Evolutionary conservation across 2,797 vertebrate genomes (phyloP).

Genomic region (Sebastes cheni): DNA sequence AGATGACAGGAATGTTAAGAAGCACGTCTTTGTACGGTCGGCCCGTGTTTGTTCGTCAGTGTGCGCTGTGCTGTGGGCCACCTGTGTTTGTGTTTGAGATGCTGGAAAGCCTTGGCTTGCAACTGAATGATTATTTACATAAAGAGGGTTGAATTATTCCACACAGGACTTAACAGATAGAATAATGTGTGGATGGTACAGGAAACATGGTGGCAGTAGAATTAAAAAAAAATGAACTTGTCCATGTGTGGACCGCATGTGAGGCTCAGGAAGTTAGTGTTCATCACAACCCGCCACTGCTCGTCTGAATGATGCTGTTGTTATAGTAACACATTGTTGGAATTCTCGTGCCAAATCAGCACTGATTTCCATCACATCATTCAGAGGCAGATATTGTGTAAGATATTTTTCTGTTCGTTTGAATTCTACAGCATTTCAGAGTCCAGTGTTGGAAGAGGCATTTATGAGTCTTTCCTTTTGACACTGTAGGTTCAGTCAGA

Average conservation of each 20-base stretch:
- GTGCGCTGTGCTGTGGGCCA: slow-evolving; percentile 22
- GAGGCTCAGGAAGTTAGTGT: slow-evolving; percentile 36
- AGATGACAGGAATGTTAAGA: slow-evolving; percentile 59
- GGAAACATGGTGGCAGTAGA: slow-evolving; percentile 1
- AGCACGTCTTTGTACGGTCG: slow-evolving; percentile 36
- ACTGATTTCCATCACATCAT: slow-evolving; percentile 10
- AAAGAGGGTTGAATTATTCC: slow-evolving; percentile 27
- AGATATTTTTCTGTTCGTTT: background rate
- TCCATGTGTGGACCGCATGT: background rate
- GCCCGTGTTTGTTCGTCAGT: slow-evolving; percentile 48
- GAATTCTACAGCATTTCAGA: slow-evolving; percentile 25
- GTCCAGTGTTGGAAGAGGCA: background rate
- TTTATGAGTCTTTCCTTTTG: slow-evolving; percentile 2
- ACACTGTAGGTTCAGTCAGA: slow-evolving; percentile 2
- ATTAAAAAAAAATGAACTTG: background rate
- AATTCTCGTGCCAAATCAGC: slow-evolving; percentile 8
- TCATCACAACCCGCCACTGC: background rate
- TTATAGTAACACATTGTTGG: slow-evolving; percentile 44
- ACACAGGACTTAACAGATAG: background rate
- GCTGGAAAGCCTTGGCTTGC: slow-evolving; percentile 22
- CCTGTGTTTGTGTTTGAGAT: slow-evolving; percentile 31
- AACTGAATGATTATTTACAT: slow-evolving; percentile 26
- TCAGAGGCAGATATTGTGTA: background rate
- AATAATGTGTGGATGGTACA: slow-evolving; percentile 7
- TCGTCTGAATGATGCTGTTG: slow-evolving; percentile 38